Base-by-base conservation (phyloP, 2,888 invertebrate species). In the Andrena chrysosceles region DNA sequence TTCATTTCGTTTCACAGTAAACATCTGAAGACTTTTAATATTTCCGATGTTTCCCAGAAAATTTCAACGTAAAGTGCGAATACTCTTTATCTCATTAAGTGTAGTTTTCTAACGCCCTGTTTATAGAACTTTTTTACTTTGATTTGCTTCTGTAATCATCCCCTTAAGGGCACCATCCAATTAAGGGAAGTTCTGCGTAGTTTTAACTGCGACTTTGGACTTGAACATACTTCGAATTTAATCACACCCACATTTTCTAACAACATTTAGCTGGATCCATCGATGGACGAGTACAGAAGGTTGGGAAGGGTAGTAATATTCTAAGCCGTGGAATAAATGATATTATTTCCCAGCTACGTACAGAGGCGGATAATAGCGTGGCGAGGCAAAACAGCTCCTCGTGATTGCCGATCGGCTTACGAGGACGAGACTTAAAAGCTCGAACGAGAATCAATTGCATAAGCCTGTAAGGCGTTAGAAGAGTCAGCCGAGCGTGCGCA, bases 381-480 rank as follows among this genome's bases (percentile, higher is more conserved):
- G 78, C 60, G 84, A 72, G 66, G 84, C 74, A 78, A 84, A 83
- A 83, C 78, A 84, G 75, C 78, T 78, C 74, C 73, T 81, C 75
- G 80, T 80, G 84, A 77, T 73, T 83, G 89, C 74, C 87, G 84
- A 87, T 87, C 80, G 79, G 83, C 83, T 83, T 87, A 85, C 81
- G 77, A 77, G 85, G 81, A 81, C 81, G 81, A 85, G 81, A 85
- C 85, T 85, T 81, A 85, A 85, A 84, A 85, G 85, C 85, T 85
- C 81, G 85, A 85, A 76, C 75, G 85, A 77, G 81, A 78, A 85
- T 85, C 85, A 85, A 85, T 85, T 81, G 85, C 85, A 81, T 85
- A 85, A 85, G 85, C 85, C 68, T 85, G 69, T 85, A 84, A 84
- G 83, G 75, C 84, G 66, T 83, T 83, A 83, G 70, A 83, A 72